These are phyloP conservation scores for Pelodiscus sinensis DNA, from an alignment of 2,113 vertebrate species.

Conservation along the genomic window DNA sequence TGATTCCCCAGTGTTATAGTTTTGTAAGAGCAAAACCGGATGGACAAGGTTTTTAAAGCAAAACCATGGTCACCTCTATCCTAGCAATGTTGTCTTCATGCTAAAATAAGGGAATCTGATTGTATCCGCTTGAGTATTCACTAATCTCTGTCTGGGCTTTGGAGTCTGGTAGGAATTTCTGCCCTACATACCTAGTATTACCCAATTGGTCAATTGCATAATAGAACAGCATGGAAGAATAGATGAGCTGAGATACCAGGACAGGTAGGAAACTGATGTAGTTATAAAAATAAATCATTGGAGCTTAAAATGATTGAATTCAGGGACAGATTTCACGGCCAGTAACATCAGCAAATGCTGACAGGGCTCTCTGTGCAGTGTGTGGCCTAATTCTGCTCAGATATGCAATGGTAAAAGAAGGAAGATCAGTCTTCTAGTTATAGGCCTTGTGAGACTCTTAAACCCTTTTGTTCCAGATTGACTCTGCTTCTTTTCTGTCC, in stretches of 20 bases:
- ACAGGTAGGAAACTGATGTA: background rate
- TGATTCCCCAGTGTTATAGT: background rate
- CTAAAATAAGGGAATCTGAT: constrained; percentile 26
- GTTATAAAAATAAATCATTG: background rate
- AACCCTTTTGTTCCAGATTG: background rate
- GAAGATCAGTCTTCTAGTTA: background rate
- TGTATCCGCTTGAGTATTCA: background rate
- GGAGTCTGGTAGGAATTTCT: background rate
- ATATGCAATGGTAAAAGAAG: background rate
- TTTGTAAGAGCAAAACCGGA: background rate
- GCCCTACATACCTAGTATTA: background rate
- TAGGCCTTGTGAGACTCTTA: background rate
- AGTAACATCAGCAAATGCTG: background rate
- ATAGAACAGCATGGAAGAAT: background rate
- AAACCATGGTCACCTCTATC: background rate
- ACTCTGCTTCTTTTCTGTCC: background rate
- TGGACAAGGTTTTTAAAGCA: background rate
- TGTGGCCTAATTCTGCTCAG: background rate
- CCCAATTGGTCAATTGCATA: constrained; percentile 1
- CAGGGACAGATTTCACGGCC: background rate
- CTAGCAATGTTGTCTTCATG: background rate
- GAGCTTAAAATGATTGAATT: background rate
- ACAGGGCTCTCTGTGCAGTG: background rate
- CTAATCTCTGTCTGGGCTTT: background rate
- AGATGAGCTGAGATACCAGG: background rate